phyloP scores from a whole-genome alignment of 2,113 vertebrate genomes.

The Echinops telfairi region DNA sequence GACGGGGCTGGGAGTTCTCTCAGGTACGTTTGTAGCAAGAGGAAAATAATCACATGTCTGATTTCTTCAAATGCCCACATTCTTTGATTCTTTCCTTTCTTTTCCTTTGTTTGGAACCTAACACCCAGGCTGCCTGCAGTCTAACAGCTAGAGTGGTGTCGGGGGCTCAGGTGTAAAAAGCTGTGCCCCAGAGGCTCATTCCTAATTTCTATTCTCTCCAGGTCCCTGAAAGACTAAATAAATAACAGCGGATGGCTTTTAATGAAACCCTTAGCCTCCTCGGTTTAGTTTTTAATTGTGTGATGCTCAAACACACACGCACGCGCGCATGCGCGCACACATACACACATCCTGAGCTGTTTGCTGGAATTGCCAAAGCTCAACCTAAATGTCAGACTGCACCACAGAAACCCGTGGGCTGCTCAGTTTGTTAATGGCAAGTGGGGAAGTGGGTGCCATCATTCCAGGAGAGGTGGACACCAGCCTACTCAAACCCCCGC shows the following conservation, averaged over 20 bases:
- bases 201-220: conserved; percentile 46
- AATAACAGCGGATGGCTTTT: conserved; percentile 62
- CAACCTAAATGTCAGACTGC: conserved; percentile 72
- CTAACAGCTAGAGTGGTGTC: neutral
- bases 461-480: neutral
- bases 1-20: conserved; percentile 64
- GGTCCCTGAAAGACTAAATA: conserved; percentile 25
- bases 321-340: neutral
- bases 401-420: conserved; percentile 66
- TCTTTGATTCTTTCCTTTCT: conserved; percentile 35
- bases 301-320: conserved; percentile 15
- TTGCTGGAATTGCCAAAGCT: conserved; percentile 68
- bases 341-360: neutral
- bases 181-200: conserved; percentile 43
- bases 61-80: conserved; percentile 65
- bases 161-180: neutral
- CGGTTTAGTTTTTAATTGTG: conserved; percentile 52
- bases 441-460: conserved; percentile 52
- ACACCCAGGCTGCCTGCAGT: conserved; percentile 54
- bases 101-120: neutral
- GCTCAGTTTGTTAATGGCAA: conserved; percentile 72
- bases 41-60: conserved; percentile 69
- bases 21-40: conserved; percentile 17
- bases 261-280: conserved; percentile 60
- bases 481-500: neutral